Evolutionary conservation across 1,140 invertebrate genomes (phyloP), one percentile per base, ranked within the genome.

Genomic region (Temnothorax longispinosus): DNA sequence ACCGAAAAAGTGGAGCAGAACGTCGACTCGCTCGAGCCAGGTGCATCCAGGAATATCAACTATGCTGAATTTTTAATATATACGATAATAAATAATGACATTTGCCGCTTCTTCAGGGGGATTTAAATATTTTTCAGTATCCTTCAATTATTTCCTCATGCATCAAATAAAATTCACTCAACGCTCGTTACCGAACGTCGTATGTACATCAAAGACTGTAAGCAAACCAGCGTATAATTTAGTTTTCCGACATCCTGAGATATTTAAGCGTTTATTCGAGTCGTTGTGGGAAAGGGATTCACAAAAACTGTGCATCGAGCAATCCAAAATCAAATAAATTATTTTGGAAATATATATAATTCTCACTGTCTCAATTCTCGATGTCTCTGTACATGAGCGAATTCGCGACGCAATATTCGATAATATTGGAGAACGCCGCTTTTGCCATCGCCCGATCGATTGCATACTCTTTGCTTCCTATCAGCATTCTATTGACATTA

Each of bases 1-100:
- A 65, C 3, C 76, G 27, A 35, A 80, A 80, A 80, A 80, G 44
- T 80, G n/a, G 44, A 67, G 62, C 62, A 67, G 47, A 32, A 58
- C 27, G 47, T 50, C 58, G 56, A 50, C 18, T 76, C 54, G 38
- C 72, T 77, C 58, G 41, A 50, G 60, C 32, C 32, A 65, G 32
- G 13, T 67, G n/a, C 62, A 65, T 54, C 47, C 21, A 27, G 62
- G 58, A 64, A 78, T 38, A 65, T 21, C 60, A 65, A 41, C 6
- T 10, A 65, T 52, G 5, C 18, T 64, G 32, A 50, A 65, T 65
- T 52, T 67, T 50, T 64, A 0, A 64, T 21, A 65, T 65, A 3
- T 2, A 10, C 11, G 44, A 8, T 38, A 76, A 60, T 10, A 41
- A 7, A 32, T 27, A 54, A 21, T n/a, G 15, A 64, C 6, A 35